Evolutionary conservation across 2,797 vertebrate genomes (phyloP).

Genomic region (Picus viridis): DNA sequence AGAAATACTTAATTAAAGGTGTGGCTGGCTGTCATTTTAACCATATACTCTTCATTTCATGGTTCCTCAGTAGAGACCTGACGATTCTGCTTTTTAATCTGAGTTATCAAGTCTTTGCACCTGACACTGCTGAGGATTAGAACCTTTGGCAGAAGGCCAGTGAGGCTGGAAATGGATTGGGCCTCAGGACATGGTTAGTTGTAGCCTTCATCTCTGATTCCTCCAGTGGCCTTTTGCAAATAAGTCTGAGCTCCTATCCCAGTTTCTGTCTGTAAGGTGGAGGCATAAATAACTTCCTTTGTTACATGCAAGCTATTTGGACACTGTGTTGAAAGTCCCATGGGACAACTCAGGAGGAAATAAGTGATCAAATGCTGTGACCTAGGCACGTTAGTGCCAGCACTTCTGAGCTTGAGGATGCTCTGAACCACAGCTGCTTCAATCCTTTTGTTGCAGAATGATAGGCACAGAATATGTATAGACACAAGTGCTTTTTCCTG

Average conservation of each 20-base stretch:
- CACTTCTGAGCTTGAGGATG: neutral
- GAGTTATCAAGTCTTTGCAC: neutral
- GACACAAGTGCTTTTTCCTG: neutral
- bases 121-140: neutral
- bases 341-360: neutral
- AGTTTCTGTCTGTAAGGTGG: neutral
- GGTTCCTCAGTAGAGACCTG: neutral
- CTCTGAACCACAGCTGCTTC: neutral
- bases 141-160: neutral
- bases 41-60: neutral
- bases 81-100: neutral
- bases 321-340: fast-evolving
- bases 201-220: neutral
- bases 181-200: fast-evolving
- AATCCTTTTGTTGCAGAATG: neutral
- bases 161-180: neutral
- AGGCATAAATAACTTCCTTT: neutral
- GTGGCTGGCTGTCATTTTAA: neutral
- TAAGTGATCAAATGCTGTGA: neutral
- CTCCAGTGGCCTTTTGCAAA: neutral
- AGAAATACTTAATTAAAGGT: neutral
- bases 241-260: neutral
- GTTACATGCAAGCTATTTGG: neutral
- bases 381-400: neutral
- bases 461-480: neutral